Base-by-base conservation (phyloP, 2,888 invertebrate species). In the Omphaloscelis lunosa region DNA sequence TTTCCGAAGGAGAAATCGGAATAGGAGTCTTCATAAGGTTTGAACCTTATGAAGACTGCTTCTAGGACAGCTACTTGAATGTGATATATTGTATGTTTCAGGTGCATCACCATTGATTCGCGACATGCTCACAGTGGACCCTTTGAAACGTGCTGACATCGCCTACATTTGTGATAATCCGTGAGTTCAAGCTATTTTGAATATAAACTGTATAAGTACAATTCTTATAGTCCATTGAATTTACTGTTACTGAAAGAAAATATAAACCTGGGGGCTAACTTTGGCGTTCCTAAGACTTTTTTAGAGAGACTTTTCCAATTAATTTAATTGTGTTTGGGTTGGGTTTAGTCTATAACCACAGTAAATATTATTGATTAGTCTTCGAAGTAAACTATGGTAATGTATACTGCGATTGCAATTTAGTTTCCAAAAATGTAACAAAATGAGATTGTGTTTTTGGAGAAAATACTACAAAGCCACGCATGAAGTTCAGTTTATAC, bases 81-180 rank as follows among this genome's bases (percentile, higher is more conserved):
- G 4, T 48, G 2, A 17, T 65, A 0, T 51, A 1, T 41, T 34
- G 12, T 86, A 82, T 84, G 6, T 96, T 97, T 45, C 96, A 98
- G 99, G 98, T 89, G 99, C 99, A 0, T 99, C 99, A 9, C 98
- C 99, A 69, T 97, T 99, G 70, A 99, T 99, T 85, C 97, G 99
- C 70, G 98, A 99, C 88, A 99, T 99, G 98, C 97, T 99, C 89
- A 99, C 99, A 0, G 99, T 99, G 62, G 98, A 98, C 91, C 99
- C 99, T 0, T 97, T 98, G 68, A 98, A 98, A 91, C 97, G 99
- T 86, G 99, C 99, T 15, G 98, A 98, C 90, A 99, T 99, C 86
- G 98, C 98, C 82, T 99, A 99, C 93, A 99, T 99, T 84, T 99
- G 99, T 93, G 98, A 98, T 65, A 99, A 99, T 96, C 98, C 99